Conservation (phyloP, 2,797 vertebrate genomes). For the Poeciliopsis paucimaculata region DNA sequence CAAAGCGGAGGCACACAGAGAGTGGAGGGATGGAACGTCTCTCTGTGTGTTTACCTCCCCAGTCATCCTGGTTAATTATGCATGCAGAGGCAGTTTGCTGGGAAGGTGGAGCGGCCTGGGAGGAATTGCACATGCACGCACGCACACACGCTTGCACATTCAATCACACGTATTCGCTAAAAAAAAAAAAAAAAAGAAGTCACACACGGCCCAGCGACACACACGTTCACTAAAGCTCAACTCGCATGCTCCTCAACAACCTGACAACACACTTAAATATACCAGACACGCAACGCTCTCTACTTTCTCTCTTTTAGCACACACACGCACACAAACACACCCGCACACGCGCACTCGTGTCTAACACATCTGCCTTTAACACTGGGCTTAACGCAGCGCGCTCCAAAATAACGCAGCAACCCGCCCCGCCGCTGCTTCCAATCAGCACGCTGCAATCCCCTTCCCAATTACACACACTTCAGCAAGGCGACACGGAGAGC, state of each 20-base stretch:
- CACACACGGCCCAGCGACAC: constrained; percentile 42
- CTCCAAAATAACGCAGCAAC: constrained; percentile 65
- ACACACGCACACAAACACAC: constrained; percentile 2
- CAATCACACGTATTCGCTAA: not conserved
- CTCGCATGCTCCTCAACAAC: constrained; percentile 55
- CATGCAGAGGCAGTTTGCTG: constrained; percentile 72
- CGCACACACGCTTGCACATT: constrained; percentile 12
- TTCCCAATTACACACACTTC: constrained; percentile 66
- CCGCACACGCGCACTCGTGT: constrained; percentile 10
- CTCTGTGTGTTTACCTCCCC: constrained; percentile 73
- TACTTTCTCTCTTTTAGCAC: not conserved
- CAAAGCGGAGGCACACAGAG: constrained; percentile 40
- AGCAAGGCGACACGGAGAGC: constrained; percentile 24
- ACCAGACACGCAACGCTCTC: constrained; percentile 38
- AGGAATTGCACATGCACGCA: constrained; percentile 41
- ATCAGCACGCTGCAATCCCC: constrained; percentile 52
- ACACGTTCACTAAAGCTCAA: constrained; percentile 27
- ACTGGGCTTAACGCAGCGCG: constrained; percentile 61
- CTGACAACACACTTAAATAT: constrained; percentile 58
- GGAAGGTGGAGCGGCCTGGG: constrained; percentile 64
- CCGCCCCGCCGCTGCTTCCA: constrained; percentile 48
- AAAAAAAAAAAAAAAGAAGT: constrained; percentile 20
- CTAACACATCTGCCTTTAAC: constrained; percentile 66
- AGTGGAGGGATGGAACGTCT: constrained; percentile 58
- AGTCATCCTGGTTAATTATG: constrained; percentile 78